Base-by-base conservation (phyloP, 30 jellyfish, hydroid and myxozoan genomes). In the Hydra vulgaris region DNA sequence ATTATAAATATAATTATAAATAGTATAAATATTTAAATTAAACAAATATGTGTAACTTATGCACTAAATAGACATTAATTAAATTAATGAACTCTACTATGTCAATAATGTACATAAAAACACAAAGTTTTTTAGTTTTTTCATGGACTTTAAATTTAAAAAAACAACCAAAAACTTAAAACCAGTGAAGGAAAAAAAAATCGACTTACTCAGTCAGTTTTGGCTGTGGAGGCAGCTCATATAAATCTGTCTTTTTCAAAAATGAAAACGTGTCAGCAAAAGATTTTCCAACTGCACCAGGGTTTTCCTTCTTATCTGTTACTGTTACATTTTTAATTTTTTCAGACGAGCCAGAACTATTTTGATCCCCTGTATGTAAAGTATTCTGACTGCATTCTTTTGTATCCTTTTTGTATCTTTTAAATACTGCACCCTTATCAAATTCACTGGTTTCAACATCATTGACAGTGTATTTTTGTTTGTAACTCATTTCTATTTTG, bases 181-280 rank as follows among this genome's bases (percentile, higher is more conserved):
- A 40, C 8, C 61, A 40, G 12, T 40, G 5, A 40, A 40, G 61
- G 8, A 40, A 40, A 40, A 40, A 40, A 40, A 40, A 40, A 40
- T 3, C 61, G 12, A 56, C 87, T 66, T 80, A 80, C 87, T 80
- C 87, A 8, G 83, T 7, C 15, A 71, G 83, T 66, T 80, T 40
- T 25, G 87, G 87, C 72, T 21, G 27, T 8, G 87, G 87, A 27
- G 90, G 90, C 66, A 70, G 52, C 70, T 83, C 88, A 71, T 22
- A 83, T 5, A 70, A 21, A 70, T 83, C 84, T 18, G 87, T 74
- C 25, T 83, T 55, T 24, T 83, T 83, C 25, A 75, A 76, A 66
- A 27, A 81, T 0, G 89, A 81, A 73, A 81, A 81, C 23, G 89
- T 83, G 23, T 74, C 88, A 0, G 90, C 90, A 75, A 83, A 83